phyloP scores from a whole-genome alignment of 2,113 vertebrate species.

The Glaucomys volans region DNA sequence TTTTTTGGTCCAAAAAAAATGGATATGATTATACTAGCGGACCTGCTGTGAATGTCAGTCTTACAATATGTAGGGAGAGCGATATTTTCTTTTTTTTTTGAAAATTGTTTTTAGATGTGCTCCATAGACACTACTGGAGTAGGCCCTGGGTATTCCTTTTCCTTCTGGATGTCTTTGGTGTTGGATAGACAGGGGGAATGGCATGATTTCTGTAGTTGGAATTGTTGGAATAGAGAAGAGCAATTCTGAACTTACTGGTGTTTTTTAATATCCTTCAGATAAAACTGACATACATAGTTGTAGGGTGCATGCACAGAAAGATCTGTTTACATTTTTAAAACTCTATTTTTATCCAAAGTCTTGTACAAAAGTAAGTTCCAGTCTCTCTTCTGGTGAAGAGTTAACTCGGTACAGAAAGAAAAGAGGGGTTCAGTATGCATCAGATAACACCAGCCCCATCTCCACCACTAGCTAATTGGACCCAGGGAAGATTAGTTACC shows the following conservation, averaged over 20 bases:
- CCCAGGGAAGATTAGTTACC: not conserved
- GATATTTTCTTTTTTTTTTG: conserved; percentile 45
- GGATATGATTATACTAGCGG: conserved; percentile 74
- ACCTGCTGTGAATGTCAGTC: conserved; percentile 59
- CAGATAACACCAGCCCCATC: not conserved
- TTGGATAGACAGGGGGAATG: too few species aligned
- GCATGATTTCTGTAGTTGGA: not conserved
- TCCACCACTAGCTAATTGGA: not conserved
- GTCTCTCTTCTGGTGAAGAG: not conserved
- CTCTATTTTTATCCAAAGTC: not conserved
- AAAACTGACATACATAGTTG: not conserved
- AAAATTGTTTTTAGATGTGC: conserved; percentile 40
- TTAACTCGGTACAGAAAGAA: not conserved
- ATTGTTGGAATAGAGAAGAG: not conserved
- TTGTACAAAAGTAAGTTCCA: not conserved
- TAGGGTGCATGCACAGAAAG: not conserved
- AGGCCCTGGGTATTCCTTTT: not conserved
- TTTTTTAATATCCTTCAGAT: not conserved
- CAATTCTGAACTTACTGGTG: not conserved
- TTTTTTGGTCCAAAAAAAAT: conserved; percentile 74
- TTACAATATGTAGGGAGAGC: conserved; percentile 39
- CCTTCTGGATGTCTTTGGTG: not conserved
- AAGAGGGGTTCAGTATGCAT: not conserved
- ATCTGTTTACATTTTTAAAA: not conserved
- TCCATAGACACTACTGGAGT: not conserved